Base-by-base conservation (phyloP, 2,113 vertebrate genomes). In the Mirounga angustirostris region DNA sequence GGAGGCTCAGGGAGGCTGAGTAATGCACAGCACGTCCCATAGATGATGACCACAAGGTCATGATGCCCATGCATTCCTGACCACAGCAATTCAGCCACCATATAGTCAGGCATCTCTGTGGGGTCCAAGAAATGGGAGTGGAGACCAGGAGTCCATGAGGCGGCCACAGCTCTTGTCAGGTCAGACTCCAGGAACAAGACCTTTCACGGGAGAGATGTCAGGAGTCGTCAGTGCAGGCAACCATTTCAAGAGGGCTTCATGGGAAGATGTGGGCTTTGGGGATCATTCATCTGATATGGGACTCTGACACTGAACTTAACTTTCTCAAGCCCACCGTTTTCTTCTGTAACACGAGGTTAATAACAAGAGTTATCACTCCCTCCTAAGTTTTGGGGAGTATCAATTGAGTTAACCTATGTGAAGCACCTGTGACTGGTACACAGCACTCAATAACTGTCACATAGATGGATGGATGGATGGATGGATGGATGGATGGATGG, bases 161-260 rank as follows among this genome's bases (percentile, higher is more conserved):
- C 46, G 16, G 21, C 30, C 3, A 1, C 13, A 5, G 65, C 43
- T 19, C 40, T 10, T 18, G 12, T 22, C 7, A 10, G 33, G 13
- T 7, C 7, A 46, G 58, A 10, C n/a, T 36, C 13, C 7, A 43
- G 26, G 30, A 22, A 26, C 13, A 5, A 18, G 24, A 43, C 24
- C 9, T 36, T 40, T 61, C 21, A 11, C 11, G 43, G 12, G 13
- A 52, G 12, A 15, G 33, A 13, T 4, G 65, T n/a, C 30, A 21
- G n/a, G 59, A 33, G 5, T 46, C 19, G 36, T 28, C 21, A 1
- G 1, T 0, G 2, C 4, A 1, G 19, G 36, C 1, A 0, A 40
- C 6, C 4, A 4, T 5, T 1, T 9, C 36, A 18, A 46, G 19
- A 26, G 4, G 36, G 36, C 33, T 13, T 28, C 18, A 0, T 30